Evolutionary conservation across 2,888 invertebrate genomes (phyloP).

Genomic region (Stegophylla sp.): DNA sequence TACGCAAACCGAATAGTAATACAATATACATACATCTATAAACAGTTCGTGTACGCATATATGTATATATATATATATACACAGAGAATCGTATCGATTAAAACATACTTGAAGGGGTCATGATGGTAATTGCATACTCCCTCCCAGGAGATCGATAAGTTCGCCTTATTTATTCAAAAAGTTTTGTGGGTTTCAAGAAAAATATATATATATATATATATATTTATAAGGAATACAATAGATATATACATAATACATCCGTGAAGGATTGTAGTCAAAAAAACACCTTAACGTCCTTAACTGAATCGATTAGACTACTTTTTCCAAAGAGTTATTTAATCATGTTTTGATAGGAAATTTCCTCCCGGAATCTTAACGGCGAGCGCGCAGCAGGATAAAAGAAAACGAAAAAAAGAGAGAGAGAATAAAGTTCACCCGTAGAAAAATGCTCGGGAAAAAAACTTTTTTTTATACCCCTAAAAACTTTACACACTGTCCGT

Average conservation of each 20-base stretch:
- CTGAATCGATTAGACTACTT: slow-evolving; percentile 46
- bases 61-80: too few species aligned
- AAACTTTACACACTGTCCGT: slow-evolving; percentile 49
- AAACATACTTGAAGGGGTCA: slow-evolving; percentile 35
- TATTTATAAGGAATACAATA: too few species aligned
- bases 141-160: slow-evolving; percentile 27
- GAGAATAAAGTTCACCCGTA: slow-evolving; percentile 32
- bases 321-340: slow-evolving; percentile 37
- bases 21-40: slow-evolving; percentile 33
- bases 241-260: slow-evolving; percentile 9
- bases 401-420: slow-evolving; percentile 20
- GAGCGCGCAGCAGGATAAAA: slow-evolving; percentile 22
- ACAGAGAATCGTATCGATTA: slow-evolving; percentile 34
- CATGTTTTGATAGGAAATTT: slow-evolving; percentile 48
- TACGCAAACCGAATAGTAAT: slow-evolving; percentile 32
- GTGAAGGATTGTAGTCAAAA: slow-evolving; percentile 28
- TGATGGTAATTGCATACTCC: slow-evolving; percentile 20
- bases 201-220: slow-evolving; percentile 14
- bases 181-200: background rate
- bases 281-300: slow-evolving; percentile 31
- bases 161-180: slow-evolving; percentile 48
- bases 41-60: background rate
- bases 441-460: slow-evolving; percentile 32
- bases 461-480: slow-evolving; percentile 56
- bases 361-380: background rate